Evolutionary conservation across 2,888 invertebrate genomes (phyloP), one percentile per base, ranked within the genome.

Genomic region (Artemia sp.): DNA sequence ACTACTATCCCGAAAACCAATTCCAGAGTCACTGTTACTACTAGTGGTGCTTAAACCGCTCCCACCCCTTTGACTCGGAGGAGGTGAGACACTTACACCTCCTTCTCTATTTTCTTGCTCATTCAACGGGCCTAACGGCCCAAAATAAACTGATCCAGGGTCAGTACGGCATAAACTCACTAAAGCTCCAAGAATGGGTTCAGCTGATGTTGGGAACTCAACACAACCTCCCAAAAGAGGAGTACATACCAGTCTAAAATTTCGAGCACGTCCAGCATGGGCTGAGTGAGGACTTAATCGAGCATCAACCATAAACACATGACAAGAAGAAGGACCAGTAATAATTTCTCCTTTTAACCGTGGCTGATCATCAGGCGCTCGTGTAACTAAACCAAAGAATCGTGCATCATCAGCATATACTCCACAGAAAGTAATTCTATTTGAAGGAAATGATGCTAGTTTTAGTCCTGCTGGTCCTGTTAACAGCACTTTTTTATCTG

Each of bases 11-110:
- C 91, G 85, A 75, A 93, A 93, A 0, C 94, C 94, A 72, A 95
- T 92, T 0, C 95, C 94, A 2, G 93, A 94, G 77, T 95, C 95
- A 70, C 92, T 92, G 78, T 93, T 94, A 74, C 92, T 92, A 0
- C 92, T 92, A 24, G 67, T 71, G 24, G 69, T 70, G 68, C 70
- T 70, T 19, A 51, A 53, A 12, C 69, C 74, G 71, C 74, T 74
- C 10, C 74, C 74, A 9, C 73, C 74, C 7, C 74, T 70, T 52
- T 71, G 72, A 50, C 51, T 68, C 5, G 71, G 70, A 7, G 70
- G 66, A 5, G 72, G 72, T 4, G 70, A 69, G 24, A 72, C 71
- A 14, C 69, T 67, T 3, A 51, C 70, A 5, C 67, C 51, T n/a
- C 72, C 52, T 19, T 70, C 53, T 10, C 64, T n/a, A 24, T 58